These are phyloP conservation scores for Euwallacea fornicatus DNA, from an alignment of 1,140 invertebrate species.

Conservation along the genomic window DNA sequence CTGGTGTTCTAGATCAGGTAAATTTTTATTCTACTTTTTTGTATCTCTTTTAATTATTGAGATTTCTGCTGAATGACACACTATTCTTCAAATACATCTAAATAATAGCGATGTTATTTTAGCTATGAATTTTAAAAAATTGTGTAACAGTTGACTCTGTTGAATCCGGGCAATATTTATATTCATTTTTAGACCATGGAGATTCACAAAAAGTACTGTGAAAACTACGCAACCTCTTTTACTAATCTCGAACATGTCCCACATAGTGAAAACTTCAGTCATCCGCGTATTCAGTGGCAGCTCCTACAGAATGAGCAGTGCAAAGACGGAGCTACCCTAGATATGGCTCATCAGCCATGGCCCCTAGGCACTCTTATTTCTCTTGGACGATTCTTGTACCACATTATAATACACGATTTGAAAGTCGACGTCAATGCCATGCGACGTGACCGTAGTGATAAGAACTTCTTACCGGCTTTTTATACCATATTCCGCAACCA, in stretches of 20 bases:
- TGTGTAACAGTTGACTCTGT: too few species aligned
- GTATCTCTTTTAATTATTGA: too few species aligned
- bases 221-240: slow-evolving; percentile 44
- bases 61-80: too few species aligned
- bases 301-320: slow-evolving; percentile 59
- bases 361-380: slow-evolving; percentile 57
- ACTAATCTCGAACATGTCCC: slow-evolving; percentile 49
- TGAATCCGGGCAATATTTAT: too few species aligned
- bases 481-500: slow-evolving; percentile 77
- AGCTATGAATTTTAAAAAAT: too few species aligned
- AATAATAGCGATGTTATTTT: too few species aligned
- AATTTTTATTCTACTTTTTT: slow-evolving; percentile 27
- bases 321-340: slow-evolving; percentile 62
- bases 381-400: slow-evolving; percentile 83
- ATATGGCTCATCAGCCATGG: slow-evolving; percentile 64
- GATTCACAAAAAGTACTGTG: slow-evolving; percentile 48
- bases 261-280: slow-evolving; percentile 54
- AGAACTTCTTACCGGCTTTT: slow-evolving; percentile 73
- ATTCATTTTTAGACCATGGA: slow-evolving; percentile 37
- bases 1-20: slow-evolving; percentile 69
- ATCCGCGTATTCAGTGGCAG: slow-evolving; percentile 76
- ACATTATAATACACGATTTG: slow-evolving; percentile 82
- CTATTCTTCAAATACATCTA: too few species aligned
- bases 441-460: slow-evolving; percentile 58
- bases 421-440: slow-evolving; percentile 76